Conservation (phyloP, 1,140 invertebrate species). For the Platyscapa corneri region DNA sequence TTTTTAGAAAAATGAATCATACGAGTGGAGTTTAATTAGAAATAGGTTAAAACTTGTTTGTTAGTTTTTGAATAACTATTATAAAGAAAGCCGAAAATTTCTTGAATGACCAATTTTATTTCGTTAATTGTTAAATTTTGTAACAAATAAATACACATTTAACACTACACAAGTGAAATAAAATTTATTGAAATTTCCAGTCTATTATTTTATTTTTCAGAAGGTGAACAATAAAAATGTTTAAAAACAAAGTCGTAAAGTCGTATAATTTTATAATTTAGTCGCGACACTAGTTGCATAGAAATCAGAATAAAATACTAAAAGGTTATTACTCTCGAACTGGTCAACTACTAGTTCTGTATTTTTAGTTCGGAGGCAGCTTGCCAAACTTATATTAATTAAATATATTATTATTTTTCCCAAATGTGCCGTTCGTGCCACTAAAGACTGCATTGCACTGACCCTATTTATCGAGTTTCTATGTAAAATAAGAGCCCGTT, state of each 20-base stretch:
- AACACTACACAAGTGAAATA: too few species aligned
- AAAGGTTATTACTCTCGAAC: conserved; percentile 71
- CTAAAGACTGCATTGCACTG: background rate
- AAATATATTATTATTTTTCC: conserved; percentile 66
- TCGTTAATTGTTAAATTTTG: background rate
- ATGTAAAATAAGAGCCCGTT: background rate
- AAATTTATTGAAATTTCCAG: too few species aligned
- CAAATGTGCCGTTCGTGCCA: background rate
- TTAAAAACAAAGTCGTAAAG: too few species aligned
- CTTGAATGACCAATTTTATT: background rate
- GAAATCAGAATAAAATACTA: conserved; percentile 57
- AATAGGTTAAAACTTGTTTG: background rate
- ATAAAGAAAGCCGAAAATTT: background rate
- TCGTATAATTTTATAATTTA: conserved; percentile 24
- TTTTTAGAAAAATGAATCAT: conserved; percentile 6
- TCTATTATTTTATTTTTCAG: too few species aligned
- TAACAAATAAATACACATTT: too few species aligned
- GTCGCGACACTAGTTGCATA: conserved; percentile 39
- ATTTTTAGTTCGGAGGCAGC: conserved; percentile 67
- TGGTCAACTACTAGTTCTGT: conserved; percentile 60
- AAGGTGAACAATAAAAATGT: too few species aligned
- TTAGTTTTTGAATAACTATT: background rate
- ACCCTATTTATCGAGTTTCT: background rate
- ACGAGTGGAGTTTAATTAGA: background rate
- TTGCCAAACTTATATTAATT: conserved; percentile 72